phyloP scores from a whole-genome alignment of 2,113 vertebrate species.

The Phalacrocorax pelagicus region DNA sequence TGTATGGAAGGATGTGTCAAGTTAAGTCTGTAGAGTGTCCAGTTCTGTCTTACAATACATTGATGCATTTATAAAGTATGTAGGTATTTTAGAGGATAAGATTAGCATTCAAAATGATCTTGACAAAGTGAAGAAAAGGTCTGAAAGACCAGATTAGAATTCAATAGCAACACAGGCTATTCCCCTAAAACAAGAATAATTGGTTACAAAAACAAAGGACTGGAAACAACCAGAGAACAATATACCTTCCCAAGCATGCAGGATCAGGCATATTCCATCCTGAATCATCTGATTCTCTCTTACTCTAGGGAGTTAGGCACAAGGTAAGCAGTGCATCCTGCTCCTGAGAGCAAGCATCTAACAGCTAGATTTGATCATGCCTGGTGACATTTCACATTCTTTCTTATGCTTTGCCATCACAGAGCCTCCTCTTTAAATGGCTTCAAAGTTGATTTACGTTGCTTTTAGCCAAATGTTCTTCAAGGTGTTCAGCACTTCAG shows the following conservation, averaged over 20 bases:
- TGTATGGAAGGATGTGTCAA: background rate
- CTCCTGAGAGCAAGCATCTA: background rate
- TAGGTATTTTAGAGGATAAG: background rate
- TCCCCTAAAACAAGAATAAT: background rate
- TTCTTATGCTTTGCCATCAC: background rate
- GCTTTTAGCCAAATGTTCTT: background rate
- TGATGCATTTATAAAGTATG: background rate
- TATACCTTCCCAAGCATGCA: background rate
- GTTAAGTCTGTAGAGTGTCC: background rate
- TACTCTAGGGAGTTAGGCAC: background rate
- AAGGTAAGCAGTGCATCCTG: background rate
- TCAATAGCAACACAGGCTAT: background rate
- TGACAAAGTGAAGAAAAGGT: background rate
- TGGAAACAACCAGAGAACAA: background rate
- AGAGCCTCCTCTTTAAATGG: background rate
- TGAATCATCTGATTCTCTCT: background rate
- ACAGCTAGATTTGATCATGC: background rate
- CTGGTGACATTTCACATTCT: background rate
- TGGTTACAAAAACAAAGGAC: background rate
- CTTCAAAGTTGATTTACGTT: background rate
- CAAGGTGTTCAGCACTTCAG: conserved; percentile 3
- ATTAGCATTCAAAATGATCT: background rate
- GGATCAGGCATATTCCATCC: background rate
- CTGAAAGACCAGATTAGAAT: background rate
- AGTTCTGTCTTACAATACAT: background rate